These are phyloP conservation scores for Pteria penguin DNA, from an alignment of 2,888 invertebrate genomes.

Conservation along the genomic window DNA sequence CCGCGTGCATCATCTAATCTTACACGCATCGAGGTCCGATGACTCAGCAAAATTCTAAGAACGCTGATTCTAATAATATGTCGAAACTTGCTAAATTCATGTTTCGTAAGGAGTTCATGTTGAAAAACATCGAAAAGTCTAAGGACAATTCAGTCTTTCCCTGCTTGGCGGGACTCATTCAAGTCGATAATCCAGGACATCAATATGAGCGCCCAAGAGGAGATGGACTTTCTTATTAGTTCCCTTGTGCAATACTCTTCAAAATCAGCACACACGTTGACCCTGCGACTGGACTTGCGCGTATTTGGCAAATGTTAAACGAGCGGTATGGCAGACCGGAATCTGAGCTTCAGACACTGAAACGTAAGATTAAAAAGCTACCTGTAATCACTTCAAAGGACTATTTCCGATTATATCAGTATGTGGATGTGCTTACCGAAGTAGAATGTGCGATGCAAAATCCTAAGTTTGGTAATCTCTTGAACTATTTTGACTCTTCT, in stretches of 20 bases:
- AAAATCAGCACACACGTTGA: not conserved
- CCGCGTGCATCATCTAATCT: no score
- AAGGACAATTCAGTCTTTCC: not conserved
- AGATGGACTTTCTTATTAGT: not conserved
- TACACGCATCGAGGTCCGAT: not conserved
- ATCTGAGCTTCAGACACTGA: not conserved
- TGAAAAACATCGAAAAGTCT: not conserved
- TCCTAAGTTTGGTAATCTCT: not conserved
- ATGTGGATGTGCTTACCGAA: not conserved
- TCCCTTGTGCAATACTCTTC: not conserved
- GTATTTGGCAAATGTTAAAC: not conserved
- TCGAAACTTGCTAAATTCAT: not conserved
- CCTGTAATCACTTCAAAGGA: slow-evolving; percentile 3
- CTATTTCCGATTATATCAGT: not conserved
- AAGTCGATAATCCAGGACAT: not conserved
- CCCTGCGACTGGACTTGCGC: not conserved
- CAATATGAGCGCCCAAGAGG: not conserved
- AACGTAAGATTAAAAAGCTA: not conserved
- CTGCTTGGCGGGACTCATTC: not conserved
- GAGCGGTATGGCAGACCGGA: slow-evolving; percentile 12
- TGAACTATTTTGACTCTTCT: not conserved
- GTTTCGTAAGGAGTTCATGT: not conserved
- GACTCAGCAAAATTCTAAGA: not conserved
- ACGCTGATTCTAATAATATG: not conserved
- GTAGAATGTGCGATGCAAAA: not conserved